Evolutionary conservation across 2,797 vertebrate species (phyloP).

Genomic region (Tokudaia muenninki): DNA sequence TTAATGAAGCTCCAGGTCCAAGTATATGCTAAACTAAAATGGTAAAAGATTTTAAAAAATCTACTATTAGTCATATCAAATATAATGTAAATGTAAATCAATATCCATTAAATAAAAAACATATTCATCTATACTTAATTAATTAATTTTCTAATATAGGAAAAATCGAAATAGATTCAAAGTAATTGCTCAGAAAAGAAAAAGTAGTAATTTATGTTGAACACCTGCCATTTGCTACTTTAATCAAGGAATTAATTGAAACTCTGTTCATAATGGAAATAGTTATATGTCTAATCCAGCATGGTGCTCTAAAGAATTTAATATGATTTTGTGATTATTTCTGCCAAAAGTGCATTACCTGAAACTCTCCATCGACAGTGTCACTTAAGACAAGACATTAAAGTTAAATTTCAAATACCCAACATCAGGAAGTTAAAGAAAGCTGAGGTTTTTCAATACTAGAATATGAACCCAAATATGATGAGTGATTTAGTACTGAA

Average conservation of each 20-base stretch:
- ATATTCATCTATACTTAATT: neutral
- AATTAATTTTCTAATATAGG: neutral
- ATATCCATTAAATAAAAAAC: neutral
- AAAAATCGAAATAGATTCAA: neutral
- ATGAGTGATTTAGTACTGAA: neutral
- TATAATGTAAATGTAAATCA: neutral
- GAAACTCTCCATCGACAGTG: neutral
- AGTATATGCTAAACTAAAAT: neutral
- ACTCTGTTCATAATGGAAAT: neutral
- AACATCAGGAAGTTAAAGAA: neutral
- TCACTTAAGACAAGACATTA: neutral
- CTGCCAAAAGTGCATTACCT: neutral
- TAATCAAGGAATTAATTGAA: constrained; percentile 18
- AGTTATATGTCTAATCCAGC: neutral
- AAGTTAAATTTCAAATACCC: neutral
- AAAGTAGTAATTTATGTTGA: neutral
- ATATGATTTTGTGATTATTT: neutral
- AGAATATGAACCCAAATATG: neutral
- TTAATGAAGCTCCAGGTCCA: neutral
- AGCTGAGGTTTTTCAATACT: neutral
- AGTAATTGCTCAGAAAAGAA: neutral
- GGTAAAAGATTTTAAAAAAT: neutral
- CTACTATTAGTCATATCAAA: neutral
- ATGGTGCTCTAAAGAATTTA: neutral
- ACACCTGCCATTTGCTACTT: neutral